These are phyloP conservation scores for Hippocampus zosterae DNA, from an alignment of 2,113 vertebrate species.

Conservation along the genomic window DNA sequence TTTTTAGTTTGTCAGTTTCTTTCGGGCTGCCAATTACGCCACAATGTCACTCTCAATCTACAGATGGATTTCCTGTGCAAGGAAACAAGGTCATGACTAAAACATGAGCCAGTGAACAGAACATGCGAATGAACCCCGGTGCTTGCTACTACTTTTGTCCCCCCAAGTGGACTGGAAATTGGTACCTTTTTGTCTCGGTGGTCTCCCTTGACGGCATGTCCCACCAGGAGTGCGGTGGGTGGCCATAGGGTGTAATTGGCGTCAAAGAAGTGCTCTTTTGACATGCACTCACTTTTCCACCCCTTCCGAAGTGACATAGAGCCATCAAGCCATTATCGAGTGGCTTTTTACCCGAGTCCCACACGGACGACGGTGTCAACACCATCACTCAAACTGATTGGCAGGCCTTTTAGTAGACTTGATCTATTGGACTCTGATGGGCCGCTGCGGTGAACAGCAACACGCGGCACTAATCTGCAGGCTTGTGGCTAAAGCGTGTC, in stretches of 20 bases:
- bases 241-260: constrained; percentile 62
- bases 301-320: constrained; percentile 51
- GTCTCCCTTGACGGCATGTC: constrained; percentile 52
- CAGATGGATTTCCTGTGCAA: constrained; percentile 41
- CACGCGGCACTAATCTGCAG: constrained; percentile 55
- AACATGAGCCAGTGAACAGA: constrained; percentile 55
- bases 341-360: constrained; percentile 45
- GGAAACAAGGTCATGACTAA: constrained; percentile 57
- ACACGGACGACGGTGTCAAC: constrained; percentile 21
- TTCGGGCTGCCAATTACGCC: constrained; percentile 46
- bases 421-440: constrained; percentile 35
- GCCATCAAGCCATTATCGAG: constrained; percentile 61
- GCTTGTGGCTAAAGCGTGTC: constrained; percentile 60
- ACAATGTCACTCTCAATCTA: constrained; percentile 43
- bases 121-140: constrained; percentile 27
- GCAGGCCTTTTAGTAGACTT: constrained; percentile 45
- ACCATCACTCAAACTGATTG: constrained; percentile 52
- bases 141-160: constrained; percentile 42
- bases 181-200: constrained; percentile 50
- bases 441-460: constrained; percentile 37
- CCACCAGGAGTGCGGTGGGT: constrained; percentile 20
- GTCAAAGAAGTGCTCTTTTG: constrained; percentile 58
- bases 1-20: constrained; percentile 14
- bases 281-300: constrained; percentile 29
- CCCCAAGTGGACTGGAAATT: constrained; percentile 60